Conservation (phyloP, 2,888 invertebrate genomes). For the Lasius fuliginosus region DNA sequence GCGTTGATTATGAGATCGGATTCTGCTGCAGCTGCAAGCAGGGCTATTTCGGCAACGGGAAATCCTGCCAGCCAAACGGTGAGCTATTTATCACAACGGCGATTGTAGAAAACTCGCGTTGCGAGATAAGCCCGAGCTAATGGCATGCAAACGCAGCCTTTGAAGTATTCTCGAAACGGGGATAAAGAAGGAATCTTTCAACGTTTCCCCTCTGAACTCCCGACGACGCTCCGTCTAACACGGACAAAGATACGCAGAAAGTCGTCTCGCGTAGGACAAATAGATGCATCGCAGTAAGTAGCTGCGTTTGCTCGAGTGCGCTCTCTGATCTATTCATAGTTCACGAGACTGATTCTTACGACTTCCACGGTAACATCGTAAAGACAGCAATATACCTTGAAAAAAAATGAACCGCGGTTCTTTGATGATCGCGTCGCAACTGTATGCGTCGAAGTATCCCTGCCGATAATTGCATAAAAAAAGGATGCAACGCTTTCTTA, state of each 20-base stretch:
- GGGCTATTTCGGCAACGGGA: slow-evolving; percentile 97
- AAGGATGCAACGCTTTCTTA: not conserved
- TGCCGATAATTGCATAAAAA: slow-evolving; percentile 23
- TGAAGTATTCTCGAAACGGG: slow-evolving; percentile 51
- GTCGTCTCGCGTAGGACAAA: slow-evolving; percentile 46
- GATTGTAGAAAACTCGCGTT: slow-evolving; percentile 14
- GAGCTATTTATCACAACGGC: slow-evolving; percentile 61
- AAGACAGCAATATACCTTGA: slow-evolving; percentile 60
- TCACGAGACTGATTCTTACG: slow-evolving; percentile 66
- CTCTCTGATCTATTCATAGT: slow-evolving; percentile 83
- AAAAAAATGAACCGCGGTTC: slow-evolving; percentile 56
- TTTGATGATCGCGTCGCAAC: slow-evolving; percentile 61
- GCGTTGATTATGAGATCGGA: slow-evolving; percentile 93
- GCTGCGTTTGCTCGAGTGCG: slow-evolving; percentile 38
- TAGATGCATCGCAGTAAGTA: slow-evolving; percentile 48
- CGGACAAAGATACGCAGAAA: slow-evolving; percentile 54
- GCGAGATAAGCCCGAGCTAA: slow-evolving; percentile 46
- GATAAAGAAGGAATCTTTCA: slow-evolving; percentile 48
- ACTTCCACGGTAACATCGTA: slow-evolving; percentile 68
- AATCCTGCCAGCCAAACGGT: slow-evolving; percentile 94
- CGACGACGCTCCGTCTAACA: slow-evolving; percentile 44
- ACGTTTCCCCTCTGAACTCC: slow-evolving; percentile 9
- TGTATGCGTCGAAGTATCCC: not conserved
- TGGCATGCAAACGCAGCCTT: slow-evolving; percentile 53
- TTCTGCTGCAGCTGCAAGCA: slow-evolving; percentile 96